Evolutionary conservation across 2,113 vertebrate genomes (phyloP).

Genomic region (Zosterops hypoxanthus): DNA sequence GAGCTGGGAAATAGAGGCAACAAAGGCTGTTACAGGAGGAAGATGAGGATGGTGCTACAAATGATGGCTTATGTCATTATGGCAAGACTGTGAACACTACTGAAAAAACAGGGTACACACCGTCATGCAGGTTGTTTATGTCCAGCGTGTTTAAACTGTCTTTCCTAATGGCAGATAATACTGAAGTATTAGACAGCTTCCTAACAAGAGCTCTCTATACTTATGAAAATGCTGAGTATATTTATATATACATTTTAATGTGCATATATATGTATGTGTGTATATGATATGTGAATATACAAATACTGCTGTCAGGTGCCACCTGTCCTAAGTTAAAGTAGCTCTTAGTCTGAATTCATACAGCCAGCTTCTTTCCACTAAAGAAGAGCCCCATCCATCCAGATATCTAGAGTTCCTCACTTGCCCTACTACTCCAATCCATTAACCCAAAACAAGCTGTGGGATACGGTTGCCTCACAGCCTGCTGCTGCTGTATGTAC

Average conservation of each 20-base stretch:
- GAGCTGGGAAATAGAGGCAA: not conserved
- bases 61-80: not conserved
- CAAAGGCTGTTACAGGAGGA: not conserved
- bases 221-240: not conserved
- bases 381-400: not conserved
- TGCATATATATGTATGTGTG: too few species aligned
- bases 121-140: not conserved
- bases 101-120: not conserved
- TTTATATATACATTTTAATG: not conserved
- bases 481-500: not conserved
- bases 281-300: fast-evolving
- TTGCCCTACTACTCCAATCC: not conserved
- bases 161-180: not conserved
- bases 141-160: not conserved
- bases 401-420: not conserved
- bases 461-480: not conserved
- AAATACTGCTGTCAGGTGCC: not conserved
- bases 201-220: not conserved
- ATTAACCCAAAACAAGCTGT: not conserved
- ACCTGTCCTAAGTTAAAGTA: not conserved
- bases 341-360: not conserved
- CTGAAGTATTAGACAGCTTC: not conserved
- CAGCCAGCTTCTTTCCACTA: not conserved
- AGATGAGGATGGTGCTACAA: not conserved
- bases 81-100: not conserved